A percentile compares a stretch with the other conserved stretches of the same genome.
These are phyloP conservation scores for Scaptomyza flava DNA, from an alignment of 2,888 invertebrate genomes.

Conservation along the genomic window DNA sequence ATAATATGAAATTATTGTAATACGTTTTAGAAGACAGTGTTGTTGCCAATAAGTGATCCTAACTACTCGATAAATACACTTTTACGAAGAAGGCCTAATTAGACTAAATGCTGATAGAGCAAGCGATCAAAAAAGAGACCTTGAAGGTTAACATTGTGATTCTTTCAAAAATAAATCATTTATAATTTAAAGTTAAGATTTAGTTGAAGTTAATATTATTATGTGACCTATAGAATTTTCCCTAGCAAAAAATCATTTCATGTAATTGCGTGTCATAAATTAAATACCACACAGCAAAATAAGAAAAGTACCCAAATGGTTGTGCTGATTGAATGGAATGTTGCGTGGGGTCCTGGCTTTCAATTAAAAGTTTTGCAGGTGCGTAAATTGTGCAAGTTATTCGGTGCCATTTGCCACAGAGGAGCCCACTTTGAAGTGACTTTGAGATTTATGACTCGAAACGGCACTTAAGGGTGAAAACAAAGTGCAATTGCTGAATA, in stretches of 20 bases:
- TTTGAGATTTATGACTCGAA: conserved; percentile 39
- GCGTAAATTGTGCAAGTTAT: conserved; percentile 62
- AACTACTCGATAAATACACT: not conserved
- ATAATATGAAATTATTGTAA: conserved; percentile 12
- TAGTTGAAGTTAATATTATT: not conserved
- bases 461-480: not conserved
- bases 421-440: conserved; percentile 43
- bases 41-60: not conserved
- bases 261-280: conserved; percentile 61
- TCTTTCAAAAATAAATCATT: no score
- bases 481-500: conserved; percentile 35
- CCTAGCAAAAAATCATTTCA: conserved; percentile 33
- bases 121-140: no score
- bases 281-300: conserved; percentile 31
- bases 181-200: not conserved
- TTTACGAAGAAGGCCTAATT: not conserved
- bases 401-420: conserved; percentile 18
- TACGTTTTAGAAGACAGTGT: not conserved
- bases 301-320: not conserved
- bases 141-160: no score
- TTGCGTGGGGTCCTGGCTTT: conserved; percentile 57
- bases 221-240: conserved; percentile 34
- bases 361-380: conserved; percentile 82
- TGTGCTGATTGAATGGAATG: conserved; percentile 60
- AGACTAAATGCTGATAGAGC: no score